phyloP scores from a whole-genome alignment of 53 echinoderm and acorn worm genomes.

The Hippasteria phrygiana region DNA sequence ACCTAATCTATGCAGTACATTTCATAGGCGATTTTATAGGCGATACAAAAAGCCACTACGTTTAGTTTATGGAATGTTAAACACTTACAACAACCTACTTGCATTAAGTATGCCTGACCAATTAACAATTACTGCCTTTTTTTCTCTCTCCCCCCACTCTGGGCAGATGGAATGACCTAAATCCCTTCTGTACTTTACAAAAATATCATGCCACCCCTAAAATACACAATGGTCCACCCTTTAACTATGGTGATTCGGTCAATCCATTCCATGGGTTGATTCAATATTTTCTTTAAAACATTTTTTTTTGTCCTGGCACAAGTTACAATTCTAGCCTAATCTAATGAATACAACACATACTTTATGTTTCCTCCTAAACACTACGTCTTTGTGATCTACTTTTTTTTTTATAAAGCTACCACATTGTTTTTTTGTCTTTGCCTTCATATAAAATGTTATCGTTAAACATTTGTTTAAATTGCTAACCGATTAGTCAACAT shows the following conservation, averaged over 20 bases:
- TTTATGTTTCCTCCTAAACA: neutral
- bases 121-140: neutral
- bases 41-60: slow-evolving; percentile 51
- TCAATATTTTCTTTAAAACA: slow-evolving; percentile 21
- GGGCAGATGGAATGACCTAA: slow-evolving; percentile 16
- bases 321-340: slow-evolving; percentile 29
- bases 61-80: slow-evolving; percentile 43
- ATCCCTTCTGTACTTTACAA: slow-evolving; percentile 21
- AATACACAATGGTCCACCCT: slow-evolving; percentile 47
- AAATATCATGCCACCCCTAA: slow-evolving; percentile 52
- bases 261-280: slow-evolving; percentile 25
- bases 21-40: slow-evolving; percentile 18
- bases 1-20: neutral
- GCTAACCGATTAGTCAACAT: neutral
- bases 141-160: neutral
- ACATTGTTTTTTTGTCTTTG: slow-evolving; percentile 6
- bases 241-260: neutral
- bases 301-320: neutral
- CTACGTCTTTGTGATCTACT: neutral
- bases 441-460: slow-evolving; percentile 14
- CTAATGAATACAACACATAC: slow-evolving; percentile 37
- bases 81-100: slow-evolving; percentile 5
- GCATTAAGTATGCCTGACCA: slow-evolving; percentile 23
- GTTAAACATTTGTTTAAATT: neutral
- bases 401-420: neutral